A percentile compares a stretch with the other conserved stretches of the same genome.
Conservation (phyloP, 2,797 vertebrate species). For the Argentina silus region DNA sequence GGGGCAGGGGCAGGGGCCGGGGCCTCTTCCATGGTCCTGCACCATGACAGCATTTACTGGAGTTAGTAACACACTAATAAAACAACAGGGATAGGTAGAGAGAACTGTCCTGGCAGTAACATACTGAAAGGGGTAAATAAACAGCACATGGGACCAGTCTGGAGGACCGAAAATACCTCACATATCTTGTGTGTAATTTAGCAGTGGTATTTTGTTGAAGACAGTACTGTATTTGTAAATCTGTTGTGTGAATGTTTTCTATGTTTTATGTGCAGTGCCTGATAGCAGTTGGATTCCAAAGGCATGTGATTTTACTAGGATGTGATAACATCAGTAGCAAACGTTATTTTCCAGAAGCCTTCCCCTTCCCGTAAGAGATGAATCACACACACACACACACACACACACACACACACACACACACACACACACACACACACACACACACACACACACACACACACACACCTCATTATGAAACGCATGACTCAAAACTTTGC, state of each 20-base stretch:
- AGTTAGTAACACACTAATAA: neutral
- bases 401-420: neutral
- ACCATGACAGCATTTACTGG: neutral
- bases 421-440: constrained; percentile 28
- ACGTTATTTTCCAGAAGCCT: neutral
- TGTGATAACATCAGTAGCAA: neutral
- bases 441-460: constrained; percentile 21
- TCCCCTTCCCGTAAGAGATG: constrained; percentile 26
- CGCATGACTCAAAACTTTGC: neutral
- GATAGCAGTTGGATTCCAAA: neutral
- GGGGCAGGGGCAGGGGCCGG: neutral
- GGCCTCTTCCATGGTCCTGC: constrained; percentile 65
- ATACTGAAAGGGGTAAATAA: no score
- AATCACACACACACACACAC: constrained; percentile 16
- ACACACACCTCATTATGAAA: neutral
- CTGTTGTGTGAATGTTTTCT: neutral
- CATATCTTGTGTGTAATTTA: neutral
- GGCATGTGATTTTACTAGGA: neutral
- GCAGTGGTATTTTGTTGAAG: neutral
- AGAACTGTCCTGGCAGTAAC: neutral
- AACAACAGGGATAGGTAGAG: neutral
- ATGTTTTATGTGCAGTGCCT: neutral
- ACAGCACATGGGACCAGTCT: no score
- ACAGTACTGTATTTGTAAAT: neutral
- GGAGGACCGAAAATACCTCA: no score